Evolutionary conservation across 2,888 invertebrate species (phyloP).

Genomic region (Ceraclea dissimilis): DNA sequence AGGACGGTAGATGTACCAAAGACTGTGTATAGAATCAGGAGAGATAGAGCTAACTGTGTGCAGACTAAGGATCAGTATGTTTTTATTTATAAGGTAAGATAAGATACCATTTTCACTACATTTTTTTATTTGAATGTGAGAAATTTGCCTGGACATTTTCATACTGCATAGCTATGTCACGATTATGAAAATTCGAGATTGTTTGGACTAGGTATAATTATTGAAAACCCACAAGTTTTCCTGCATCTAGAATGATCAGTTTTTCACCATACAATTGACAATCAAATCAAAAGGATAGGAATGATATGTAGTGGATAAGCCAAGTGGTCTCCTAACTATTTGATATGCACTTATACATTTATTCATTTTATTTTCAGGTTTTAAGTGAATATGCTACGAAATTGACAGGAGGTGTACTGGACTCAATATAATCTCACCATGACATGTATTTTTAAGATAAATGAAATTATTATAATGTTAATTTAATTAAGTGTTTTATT

Average conservation of each 20-base stretch:
- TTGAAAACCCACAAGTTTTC: no score
- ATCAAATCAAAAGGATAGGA: no score
- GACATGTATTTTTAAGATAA: neutral
- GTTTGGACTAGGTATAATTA: no score
- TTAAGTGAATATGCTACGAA: conserved; percentile 78
- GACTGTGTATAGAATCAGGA: conserved; percentile 73
- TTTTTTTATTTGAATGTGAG: neutral
- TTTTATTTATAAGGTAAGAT: conserved; percentile 78
- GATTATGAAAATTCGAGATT: no score
- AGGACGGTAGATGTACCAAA: conserved; percentile 79
- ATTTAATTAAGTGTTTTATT: no score
- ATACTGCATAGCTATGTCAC: no score
- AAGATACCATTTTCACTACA: neutral
- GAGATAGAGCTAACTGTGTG: conserved; percentile 83
- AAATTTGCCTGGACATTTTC: neutral
- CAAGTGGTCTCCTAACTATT: no score
- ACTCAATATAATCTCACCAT: conserved; percentile 17
- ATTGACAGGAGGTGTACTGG: conserved; percentile 52
- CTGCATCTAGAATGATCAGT: no score
- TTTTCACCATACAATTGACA: no score
- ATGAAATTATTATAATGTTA: no score
- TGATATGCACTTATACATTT: no score
- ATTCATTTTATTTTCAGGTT: conserved; percentile 59
- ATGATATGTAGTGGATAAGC: no score
- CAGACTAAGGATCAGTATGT: conserved; percentile 88